A percentile compares a stretch with the other conserved stretches of the same genome.
Conservation (phyloP, 2,888 invertebrate species). For the Drosophila atroscutellata region DNA sequence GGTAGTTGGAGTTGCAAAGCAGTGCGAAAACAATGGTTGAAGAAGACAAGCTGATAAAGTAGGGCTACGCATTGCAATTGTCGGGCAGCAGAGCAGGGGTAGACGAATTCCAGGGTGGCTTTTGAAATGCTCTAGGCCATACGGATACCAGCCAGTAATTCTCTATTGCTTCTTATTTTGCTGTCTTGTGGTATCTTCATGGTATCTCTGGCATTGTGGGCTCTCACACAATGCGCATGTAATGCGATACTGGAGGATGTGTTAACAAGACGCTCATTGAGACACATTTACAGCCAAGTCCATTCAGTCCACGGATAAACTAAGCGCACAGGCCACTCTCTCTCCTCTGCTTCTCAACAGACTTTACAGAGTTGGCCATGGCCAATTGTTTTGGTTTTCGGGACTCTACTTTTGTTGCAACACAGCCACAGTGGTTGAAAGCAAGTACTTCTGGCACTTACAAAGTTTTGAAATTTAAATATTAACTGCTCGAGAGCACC, state of each 20-base stretch:
- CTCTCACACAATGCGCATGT: not conserved
- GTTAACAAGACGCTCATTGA: constrained; percentile 74
- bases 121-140: constrained; percentile 16
- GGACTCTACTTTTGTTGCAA: constrained; percentile 1
- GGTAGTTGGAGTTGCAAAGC: not conserved
- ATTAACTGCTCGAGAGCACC: constrained; percentile 23
- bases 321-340: not conserved
- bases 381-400: constrained; percentile 32
- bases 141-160: constrained; percentile 45
- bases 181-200: constrained; percentile 42
- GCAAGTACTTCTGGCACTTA: constrained; percentile 32
- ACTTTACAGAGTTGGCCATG: constrained; percentile 14
- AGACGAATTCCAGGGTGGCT: not conserved
- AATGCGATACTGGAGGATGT: constrained; percentile 60
- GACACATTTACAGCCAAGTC: constrained; percentile 52
- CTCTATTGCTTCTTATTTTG: constrained; percentile 50
- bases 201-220: constrained; percentile 41
- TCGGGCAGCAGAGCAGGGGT: not conserved
- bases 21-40: constrained; percentile 1
- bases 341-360: not conserved
- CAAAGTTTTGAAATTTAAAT: constrained; percentile 40
- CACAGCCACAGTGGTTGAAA: not conserved
- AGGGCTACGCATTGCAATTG: constrained; percentile 14
- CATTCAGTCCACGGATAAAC: constrained; percentile 20
- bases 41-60: constrained; percentile 21